Base-by-base conservation (phyloP, 2,888 invertebrate species). In the Pandemis cinnamomeana region DNA sequence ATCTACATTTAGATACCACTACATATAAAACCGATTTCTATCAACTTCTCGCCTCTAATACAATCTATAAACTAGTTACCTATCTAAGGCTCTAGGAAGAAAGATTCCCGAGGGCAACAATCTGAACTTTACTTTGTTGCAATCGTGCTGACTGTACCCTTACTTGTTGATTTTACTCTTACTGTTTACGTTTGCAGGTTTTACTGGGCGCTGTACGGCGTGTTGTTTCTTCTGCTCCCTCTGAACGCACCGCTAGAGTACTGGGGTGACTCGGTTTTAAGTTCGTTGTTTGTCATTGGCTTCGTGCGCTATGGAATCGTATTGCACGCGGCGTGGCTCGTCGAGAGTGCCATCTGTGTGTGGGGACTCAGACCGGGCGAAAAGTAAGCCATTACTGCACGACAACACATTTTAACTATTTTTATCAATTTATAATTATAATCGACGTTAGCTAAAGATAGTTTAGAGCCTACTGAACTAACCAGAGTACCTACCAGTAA, bases 211-310 rank as follows among this genome's bases (percentile, higher is more conserved):
- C 80, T 97, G 0, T 97, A 96, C 83, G 88, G 95, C 0, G 83
- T 97, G 8, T 74, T 97, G 0, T 96, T 96, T 69, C 83, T 96
- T 0, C 83, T 98, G 10, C 86, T 97, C 48, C 97, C 97, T 0
- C 87, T 97, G 15, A 97, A 97, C 84, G 95, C 97, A 0, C 97
- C 97, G 0, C 93, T 96, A 0, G 97, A 97, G 87, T 97, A 97
- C 86, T 97, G 97, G 96, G 95, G 95, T 7, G 98, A 98, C 80
- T 91, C 95, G 0, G 87, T 97, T 0, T 79, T 95, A 15, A 95
- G 95, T 58, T 90, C 96, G 0, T 84, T 96, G 8, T 95, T 96
- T 76, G 94, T 97, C 0, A 92, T 96, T 7, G 97, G 97, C 10
- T 96, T 96, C 84, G 84, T 97, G 76, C 95, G 97, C 11, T 95